These are phyloP conservation scores for Apis florea DNA, from an alignment of 1,140 invertebrate genomes.

Conservation along the genomic window DNA sequence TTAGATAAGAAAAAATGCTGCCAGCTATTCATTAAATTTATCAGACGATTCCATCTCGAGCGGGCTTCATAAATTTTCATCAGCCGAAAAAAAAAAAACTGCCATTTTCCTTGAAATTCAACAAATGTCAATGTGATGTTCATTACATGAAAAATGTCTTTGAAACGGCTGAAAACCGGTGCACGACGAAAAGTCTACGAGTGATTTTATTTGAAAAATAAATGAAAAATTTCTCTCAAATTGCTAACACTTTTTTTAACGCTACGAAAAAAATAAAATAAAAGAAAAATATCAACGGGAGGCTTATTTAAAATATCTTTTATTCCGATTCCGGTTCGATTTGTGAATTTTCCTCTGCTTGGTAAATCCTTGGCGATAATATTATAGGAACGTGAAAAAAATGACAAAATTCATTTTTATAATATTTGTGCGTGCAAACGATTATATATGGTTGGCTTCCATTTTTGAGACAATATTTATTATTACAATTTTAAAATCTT, in stretches of 20 bases:
- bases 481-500: no score
- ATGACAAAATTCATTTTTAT: no score
- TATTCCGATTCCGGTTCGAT: background rate
- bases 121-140: conserved; percentile 10
- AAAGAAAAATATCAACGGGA: background rate
- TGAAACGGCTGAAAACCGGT: background rate
- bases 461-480: no score
- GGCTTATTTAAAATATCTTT: background rate
- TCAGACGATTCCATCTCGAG: conserved; percentile 18
- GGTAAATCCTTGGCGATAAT: conserved; percentile 27
- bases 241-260: background rate
- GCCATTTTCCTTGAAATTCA: conserved; percentile 12
- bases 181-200: background rate
- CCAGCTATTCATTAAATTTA: conserved; percentile 22
- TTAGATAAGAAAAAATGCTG: conserved; percentile 28
- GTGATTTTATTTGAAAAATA: background rate
- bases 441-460: no score
- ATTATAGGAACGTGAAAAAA: no score
- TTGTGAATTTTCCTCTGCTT: background rate
- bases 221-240: background rate
- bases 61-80: conserved; percentile 14
- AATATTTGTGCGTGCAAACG: no score
- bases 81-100: background rate
- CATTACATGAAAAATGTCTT: background rate
- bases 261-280: background rate